These are phyloP conservation scores for Marmota flaviventris DNA, from an alignment of 2,113 vertebrate genomes.

Conservation along the genomic window DNA sequence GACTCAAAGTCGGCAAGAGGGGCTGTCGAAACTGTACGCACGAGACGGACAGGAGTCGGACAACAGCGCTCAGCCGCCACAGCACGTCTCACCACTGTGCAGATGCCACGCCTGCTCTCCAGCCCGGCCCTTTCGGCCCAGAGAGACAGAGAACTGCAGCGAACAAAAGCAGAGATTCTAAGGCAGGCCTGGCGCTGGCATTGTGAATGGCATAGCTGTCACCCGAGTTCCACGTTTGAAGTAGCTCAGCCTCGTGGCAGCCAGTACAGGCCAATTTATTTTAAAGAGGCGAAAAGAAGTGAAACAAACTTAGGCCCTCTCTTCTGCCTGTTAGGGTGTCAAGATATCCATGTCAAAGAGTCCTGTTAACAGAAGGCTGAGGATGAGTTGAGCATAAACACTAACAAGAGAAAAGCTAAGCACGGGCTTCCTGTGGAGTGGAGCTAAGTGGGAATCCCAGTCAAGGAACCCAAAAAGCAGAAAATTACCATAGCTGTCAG, in stretches of 20 bases:
- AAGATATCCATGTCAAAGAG: constrained; percentile 83
- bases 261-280: constrained; percentile 86
- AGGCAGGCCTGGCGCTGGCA: constrained; percentile 80
- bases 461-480: constrained; percentile 69
- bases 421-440: constrained; percentile 58
- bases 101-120: constrained; percentile 78
- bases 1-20: constrained; percentile 79
- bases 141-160: constrained; percentile 73
- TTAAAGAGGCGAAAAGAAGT: constrained; percentile 81
- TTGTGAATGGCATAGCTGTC: constrained; percentile 83
- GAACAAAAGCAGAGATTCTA: constrained; percentile 81
- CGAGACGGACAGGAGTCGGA: constrained; percentile 81
- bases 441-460: constrained; percentile 76
- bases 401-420: constrained; percentile 81
- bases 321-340: constrained; percentile 83
- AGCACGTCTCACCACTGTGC: constrained; percentile 81
- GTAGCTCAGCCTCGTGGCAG: constrained; percentile 77
- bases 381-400: constrained; percentile 72
- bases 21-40: constrained; percentile 56
- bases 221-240: constrained; percentile 80
- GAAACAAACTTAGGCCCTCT: constrained; percentile 78
- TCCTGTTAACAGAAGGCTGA: constrained; percentile 68
- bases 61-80: constrained; percentile 74
- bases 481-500: constrained; percentile 75
- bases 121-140: constrained; percentile 80